Evolutionary conservation across 2,113 vertebrate genomes (phyloP).

Genomic region (Corvus cornix): DNA sequence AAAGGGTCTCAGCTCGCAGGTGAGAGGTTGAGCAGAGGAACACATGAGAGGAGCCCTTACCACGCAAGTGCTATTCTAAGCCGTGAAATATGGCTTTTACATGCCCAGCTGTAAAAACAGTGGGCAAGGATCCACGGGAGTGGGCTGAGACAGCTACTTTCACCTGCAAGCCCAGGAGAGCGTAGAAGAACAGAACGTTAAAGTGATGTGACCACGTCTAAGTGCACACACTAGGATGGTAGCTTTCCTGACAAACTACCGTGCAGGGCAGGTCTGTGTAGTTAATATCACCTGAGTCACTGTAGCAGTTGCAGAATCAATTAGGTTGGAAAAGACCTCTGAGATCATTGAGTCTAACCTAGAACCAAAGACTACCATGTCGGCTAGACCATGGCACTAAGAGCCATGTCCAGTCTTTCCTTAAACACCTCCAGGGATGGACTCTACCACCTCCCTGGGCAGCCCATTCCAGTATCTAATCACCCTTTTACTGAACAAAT

Average conservation of each 20-base stretch:
- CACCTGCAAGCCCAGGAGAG: background rate
- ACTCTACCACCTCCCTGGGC: background rate
- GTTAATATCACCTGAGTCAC: background rate
- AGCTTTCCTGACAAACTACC: background rate
- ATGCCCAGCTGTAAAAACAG: background rate
- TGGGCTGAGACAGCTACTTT: background rate
- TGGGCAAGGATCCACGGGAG: background rate
- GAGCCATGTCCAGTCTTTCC: background rate
- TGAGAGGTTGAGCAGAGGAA: background rate
- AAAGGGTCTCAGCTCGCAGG: background rate
- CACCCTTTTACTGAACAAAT: background rate
- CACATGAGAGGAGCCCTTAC: background rate
- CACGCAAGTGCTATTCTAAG: background rate
- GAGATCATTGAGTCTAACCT: background rate
- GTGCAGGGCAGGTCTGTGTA: background rate
- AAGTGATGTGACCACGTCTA: background rate
- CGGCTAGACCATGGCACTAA: background rate
- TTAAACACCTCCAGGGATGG: background rate
- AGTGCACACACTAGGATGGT: fast-evolving
- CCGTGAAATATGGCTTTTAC: background rate
- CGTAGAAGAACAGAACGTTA: fast-evolving
- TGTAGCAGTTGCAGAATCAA: background rate
- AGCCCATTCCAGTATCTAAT: background rate
- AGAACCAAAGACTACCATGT: background rate
- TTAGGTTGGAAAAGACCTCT: background rate